phyloP scores from a whole-genome alignment of 2,797 vertebrate genomes.

The Leuciscus waleckii region DNA sequence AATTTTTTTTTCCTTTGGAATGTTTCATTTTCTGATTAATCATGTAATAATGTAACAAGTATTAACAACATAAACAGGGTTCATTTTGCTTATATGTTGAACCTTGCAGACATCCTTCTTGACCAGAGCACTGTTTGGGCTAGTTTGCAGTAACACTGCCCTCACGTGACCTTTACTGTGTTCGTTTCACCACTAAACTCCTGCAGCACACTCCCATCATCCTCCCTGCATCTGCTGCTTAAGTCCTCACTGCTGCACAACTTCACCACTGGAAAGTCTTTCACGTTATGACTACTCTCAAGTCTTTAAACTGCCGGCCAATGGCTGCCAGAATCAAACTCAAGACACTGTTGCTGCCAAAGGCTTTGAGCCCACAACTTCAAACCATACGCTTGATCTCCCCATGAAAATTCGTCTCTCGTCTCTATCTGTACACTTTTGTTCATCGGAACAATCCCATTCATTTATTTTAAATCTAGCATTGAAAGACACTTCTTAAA shows the following conservation, averaged over 20 bases:
- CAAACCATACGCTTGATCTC: not conserved
- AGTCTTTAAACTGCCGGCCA: conserved; percentile 11
- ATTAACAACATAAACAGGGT: not conserved
- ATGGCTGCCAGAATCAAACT: not conserved
- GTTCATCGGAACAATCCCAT: not conserved
- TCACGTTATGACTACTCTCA: not conserved
- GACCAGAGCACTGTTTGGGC: not conserved
- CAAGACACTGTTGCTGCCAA: conserved; percentile 19
- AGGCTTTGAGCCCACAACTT: not conserved
- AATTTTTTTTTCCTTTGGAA: not conserved
- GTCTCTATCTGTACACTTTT: not conserved
- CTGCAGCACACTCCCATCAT: not conserved
- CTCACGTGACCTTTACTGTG: not conserved
- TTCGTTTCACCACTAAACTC: conserved; percentile 13
- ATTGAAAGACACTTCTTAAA: not conserved
- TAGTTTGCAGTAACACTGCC: not conserved
- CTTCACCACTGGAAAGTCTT: conserved; percentile 11
- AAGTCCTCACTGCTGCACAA: not conserved
- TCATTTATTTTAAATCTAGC: not conserved
- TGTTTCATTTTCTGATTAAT: not conserved
- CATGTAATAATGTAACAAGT: not conserved
- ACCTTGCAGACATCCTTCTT: not conserved
- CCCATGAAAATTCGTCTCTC: not conserved
- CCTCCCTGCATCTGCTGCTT: conserved; percentile 1
- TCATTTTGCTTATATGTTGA: not conserved